Evolutionary conservation across 1,140 invertebrate genomes (phyloP), one percentile per base, ranked within the genome.

Genomic region (Drosophila suzukii): DNA sequence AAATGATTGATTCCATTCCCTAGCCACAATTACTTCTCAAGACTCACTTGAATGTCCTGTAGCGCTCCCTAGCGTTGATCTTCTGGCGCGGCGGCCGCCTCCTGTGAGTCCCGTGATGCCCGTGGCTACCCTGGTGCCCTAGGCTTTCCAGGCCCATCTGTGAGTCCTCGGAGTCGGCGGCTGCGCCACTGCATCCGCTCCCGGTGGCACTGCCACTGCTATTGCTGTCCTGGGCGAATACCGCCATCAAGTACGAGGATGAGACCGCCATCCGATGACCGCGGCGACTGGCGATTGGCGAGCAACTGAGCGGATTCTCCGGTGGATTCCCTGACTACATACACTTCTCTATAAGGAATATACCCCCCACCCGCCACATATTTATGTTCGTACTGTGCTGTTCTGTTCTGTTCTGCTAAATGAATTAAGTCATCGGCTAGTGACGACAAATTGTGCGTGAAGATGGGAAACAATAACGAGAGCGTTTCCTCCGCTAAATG

Each of bases 21-120:
- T 20, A 20, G 20, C 20, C 20, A 20, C 20, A 20, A 20, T 20
- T 20, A 20, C 20, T 20, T 20, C 20, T 20, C 2, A 20, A 3
- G 3, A 41, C 75, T 76, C 46, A 96, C 95, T 95, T 96, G 91
- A 96, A 95, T n/a, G 96, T 96, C 65, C 95, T 93, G 84, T 95
- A 95, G 53, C 95, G 93, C 90, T 96, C 95, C 2, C 95, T 93
- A 3, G 95, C 95, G 86, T 96, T 96, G 2, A 95, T 95, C 81
- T 96, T 86, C 27, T 89, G 83, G 57, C 95, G 92, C 74, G 95
- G 95, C 75, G 76, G 67, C n/a, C 61, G 51, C 24, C 47, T 32
- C 0, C 41, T 51, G 17, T 43, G 34, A 2, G 32, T 7, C n/a
- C 32, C 15, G 8, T 32, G 7, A 30, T 5, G 1, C 0, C 27